phyloP scores from a whole-genome alignment of 37 sponge, comb jelly and placozoan species.

The Chondrilla cf. caribensis region DNA sequence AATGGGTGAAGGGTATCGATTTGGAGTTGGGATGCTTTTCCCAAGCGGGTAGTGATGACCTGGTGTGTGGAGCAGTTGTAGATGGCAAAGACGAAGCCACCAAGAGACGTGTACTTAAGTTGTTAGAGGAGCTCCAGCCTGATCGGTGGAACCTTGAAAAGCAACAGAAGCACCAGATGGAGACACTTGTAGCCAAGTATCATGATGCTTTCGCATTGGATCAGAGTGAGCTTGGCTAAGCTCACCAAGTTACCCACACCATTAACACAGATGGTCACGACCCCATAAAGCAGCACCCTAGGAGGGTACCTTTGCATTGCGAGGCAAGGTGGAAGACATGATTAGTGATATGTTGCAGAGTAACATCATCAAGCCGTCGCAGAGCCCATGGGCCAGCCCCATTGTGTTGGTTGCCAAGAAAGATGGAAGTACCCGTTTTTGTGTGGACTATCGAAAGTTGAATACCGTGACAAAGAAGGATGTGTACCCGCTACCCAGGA shows the following conservation, averaged over 20 bases:
- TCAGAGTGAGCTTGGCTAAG: slow-evolving; percentile 12
- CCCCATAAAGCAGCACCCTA: slow-evolving; percentile 31
- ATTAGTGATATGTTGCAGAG: slow-evolving; percentile 44
- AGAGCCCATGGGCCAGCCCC: slow-evolving; percentile 50
- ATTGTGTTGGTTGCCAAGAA: slow-evolving; percentile 49
- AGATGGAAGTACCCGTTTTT: slow-evolving; percentile 45
- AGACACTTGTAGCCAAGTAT: slow-evolving; percentile 13
- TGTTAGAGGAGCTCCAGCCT: too few species aligned
- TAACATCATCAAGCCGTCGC: slow-evolving; percentile 34
- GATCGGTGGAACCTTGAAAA: too few species aligned
- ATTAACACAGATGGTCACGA: slow-evolving; percentile 36
- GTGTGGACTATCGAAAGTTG: slow-evolving; percentile 58
- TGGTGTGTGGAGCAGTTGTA: too few species aligned
- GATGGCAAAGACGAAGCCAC: too few species aligned
- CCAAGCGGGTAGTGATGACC: too few species aligned
- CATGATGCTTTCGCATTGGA: slow-evolving; percentile 29
- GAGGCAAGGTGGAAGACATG: slow-evolving; percentile 9
- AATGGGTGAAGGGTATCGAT: too few species aligned
- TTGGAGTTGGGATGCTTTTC: too few species aligned
- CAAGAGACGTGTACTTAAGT: too few species aligned
- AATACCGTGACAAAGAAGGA: slow-evolving; percentile 55
- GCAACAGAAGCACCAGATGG: slow-evolving; percentile 16
- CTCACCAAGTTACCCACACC: not conserved
- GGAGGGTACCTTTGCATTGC: slow-evolving; percentile 38
- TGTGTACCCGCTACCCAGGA: slow-evolving; percentile 56